Base-by-base conservation (phyloP, 2,797 vertebrate genomes). In the Parauchenoglanis punctatus region DNA sequence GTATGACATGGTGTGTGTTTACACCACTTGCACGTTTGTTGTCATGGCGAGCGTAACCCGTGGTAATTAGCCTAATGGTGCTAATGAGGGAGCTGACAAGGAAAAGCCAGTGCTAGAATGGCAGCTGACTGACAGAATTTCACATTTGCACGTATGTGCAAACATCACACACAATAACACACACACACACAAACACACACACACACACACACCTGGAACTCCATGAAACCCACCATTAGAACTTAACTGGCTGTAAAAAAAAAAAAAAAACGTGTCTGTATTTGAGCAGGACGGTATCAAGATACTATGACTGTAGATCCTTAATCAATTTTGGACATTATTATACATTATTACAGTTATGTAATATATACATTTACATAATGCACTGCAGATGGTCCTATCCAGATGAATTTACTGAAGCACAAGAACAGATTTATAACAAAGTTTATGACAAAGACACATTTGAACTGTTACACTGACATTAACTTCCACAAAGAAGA, bases 81-180 rank as follows among this genome's bases (percentile, higher is more conserved):
- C 91, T 95, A 95, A 95, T 95, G 95, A 95, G 95, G 92, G 91
- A 94, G 93, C 94, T 94, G 92, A 93, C 93, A 94, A 89, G 91
- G 94, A 89, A 91, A 92, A 93, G 91, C 94, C 90, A 93, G 95
- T 91, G 93, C 94, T 93, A 90, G 94, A 94, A 96, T 93, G 96
- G 94, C 93, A 94, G 93, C 92, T 96, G 95, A 95, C 95, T 94
- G 94, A 89, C 91, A 89, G 81, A 87, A 86, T 86, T 87, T 85
- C 84, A 90, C 78, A 89, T 87, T 90, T 86, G 49, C 87, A 88
- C 85, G 49, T 84, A 83, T 72, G 15, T 20, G 72, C 87, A 28
- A 11, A 52, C 52, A 56, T n/a, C 17, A 59, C 80, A 77, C 52
- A 35, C 61, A 83, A 82, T 88, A 15, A 18, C 35, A 31, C 59